Base-by-base conservation (phyloP, 1,140 invertebrate genomes). In the Phocides pigmalion region DNA sequence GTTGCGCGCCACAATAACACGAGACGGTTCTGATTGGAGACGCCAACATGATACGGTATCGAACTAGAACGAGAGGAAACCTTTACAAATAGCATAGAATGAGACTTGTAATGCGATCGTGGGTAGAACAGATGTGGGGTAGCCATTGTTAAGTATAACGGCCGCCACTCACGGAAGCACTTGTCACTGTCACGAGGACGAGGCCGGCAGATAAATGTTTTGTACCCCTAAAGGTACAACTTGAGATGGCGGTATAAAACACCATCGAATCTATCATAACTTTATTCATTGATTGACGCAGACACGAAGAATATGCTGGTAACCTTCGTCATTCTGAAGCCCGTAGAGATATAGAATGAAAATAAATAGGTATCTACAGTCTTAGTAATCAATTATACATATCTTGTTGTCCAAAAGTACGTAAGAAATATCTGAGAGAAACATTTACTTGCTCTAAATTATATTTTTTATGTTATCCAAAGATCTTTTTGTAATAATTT, bases 61-160 rank as follows among this genome's bases (percentile, higher is more conserved):
- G 70, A 76, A 82, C 66, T 70, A 59, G 73, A 64, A 68, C 72
- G 68, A 68, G 69, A 79, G 80, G 81, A 88, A 84, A 67, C 74
- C 80, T 79, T 84, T 89, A 87, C 74, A 89, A 89, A 89, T 84
- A 78, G 67, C 49, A 68, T 72, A 76, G 76, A 81, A 81, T 79
- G 70, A 79, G 71, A 67, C 65, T 76, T 59, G 78, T 81, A 80
- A 84, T 79, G 64, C 68, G 77, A 86, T 84, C 84, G 77, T 79
- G 64, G 35, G 68, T 50, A 66, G 64, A 79, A 58, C 42, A 59
- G 76, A 78, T 77, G 79, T 76, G 68, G 76, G 74, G 81, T 81
- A 76, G 32, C 71, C 68, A 78, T 87, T 89, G 86, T 89, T 78
- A 75, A 59, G 62, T 68, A 70, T 78, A 79, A 75, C 76, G 77